These are phyloP conservation scores for Orbicella faveolata DNA, from an alignment of 64 coral and sea anemone species.

Conservation along the genomic window DNA sequence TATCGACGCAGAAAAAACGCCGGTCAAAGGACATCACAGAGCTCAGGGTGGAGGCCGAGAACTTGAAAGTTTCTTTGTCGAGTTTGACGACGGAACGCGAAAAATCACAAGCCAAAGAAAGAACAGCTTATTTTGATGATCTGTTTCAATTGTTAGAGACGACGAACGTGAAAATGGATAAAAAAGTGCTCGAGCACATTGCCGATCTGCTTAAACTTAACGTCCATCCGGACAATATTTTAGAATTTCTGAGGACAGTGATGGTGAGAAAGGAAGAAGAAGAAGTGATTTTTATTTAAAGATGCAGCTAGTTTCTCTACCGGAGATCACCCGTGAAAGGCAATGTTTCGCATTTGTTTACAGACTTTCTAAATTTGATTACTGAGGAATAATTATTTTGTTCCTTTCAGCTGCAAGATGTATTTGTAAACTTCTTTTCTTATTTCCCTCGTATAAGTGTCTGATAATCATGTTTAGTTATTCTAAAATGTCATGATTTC, in stretches of 20 bases:
- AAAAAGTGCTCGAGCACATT: slow-evolving; percentile 34
- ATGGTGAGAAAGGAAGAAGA: background rate
- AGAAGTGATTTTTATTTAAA: slow-evolving; percentile 28
- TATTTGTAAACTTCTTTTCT: background rate
- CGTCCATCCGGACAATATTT: slow-evolving; percentile 23
- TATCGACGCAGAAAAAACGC: background rate
- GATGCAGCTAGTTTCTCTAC: background rate
- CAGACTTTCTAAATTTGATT: background rate
- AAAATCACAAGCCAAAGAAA: slow-evolving; percentile 32
- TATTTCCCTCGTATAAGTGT: too few species aligned
- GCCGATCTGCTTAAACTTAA: slow-evolving; percentile 24
- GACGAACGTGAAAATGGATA: slow-evolving; percentile 35
- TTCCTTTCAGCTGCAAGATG: background rate
- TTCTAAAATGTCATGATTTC: slow-evolving; percentile 2
- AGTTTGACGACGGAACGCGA: slow-evolving; percentile 13
- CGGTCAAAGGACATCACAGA: slow-evolving; percentile 33
- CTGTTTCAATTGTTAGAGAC: slow-evolving; percentile 11
- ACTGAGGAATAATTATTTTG: slow-evolving; percentile 23
- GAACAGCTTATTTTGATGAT: slow-evolving; percentile 19
- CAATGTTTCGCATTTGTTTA: background rate
- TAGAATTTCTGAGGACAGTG: slow-evolving; percentile 15
- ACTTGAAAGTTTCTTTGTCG: slow-evolving; percentile 19
- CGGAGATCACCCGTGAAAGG: background rate
- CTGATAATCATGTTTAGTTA: background rate
- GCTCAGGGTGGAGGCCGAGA: slow-evolving; percentile 11